Base-by-base conservation (phyloP, 1,140 invertebrate species). In the Drosophila nebulosa region DNA sequence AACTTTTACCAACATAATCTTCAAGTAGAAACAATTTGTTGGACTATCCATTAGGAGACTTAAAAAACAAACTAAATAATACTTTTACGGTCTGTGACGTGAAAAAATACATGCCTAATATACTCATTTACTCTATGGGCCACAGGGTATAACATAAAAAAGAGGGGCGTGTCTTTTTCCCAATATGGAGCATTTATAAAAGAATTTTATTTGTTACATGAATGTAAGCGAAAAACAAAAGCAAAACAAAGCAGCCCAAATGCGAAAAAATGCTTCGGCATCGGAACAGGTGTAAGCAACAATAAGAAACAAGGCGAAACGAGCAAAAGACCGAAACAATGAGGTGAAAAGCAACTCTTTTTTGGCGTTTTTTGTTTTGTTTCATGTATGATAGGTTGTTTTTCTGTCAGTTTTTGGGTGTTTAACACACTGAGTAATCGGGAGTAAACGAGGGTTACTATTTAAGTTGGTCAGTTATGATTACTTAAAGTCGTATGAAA, bases 241-340 rank as follows among this genome's bases (percentile, higher is more conserved):
- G 50, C 60, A 35, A 51, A 64, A 68, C 39, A 46, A 46, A 46
- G 18, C 39, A 2, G 7, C 6, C 39, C 16, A 46, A 46, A 46
- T 46, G 39, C 22, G 26, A 46, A 65, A 65, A 65, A 60, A 60
- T 21, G 57, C 63, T 39, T 22, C 46, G 35, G n/a, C 46, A 22
- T 39, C 69, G 50, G 66, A 67, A 70, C 80, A 84, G 81, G 80
- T 84, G 80, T 84, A 77, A 84, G 70, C 66, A 62, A 64, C 60
- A 64, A 69, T 52, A 60, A 70, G 39, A 83, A 50, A 65, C 71
- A 66, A 69, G 55, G 30, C 59, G 55, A 58, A 51, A 39, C 26
- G 42, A 32, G 27, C 24, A 18, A 30, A 32, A 32, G 30, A n/a
- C 2, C 10, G 30, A 32, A 59, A 69, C 39, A 36, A 60, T 22